Percentiles rank a stretch among this genome's conserved stretches.
These are phyloP conservation scores for Cryptomyrus ogoouensis DNA, from an alignment of 2,113 vertebrate species.

Conservation along the genomic window DNA sequence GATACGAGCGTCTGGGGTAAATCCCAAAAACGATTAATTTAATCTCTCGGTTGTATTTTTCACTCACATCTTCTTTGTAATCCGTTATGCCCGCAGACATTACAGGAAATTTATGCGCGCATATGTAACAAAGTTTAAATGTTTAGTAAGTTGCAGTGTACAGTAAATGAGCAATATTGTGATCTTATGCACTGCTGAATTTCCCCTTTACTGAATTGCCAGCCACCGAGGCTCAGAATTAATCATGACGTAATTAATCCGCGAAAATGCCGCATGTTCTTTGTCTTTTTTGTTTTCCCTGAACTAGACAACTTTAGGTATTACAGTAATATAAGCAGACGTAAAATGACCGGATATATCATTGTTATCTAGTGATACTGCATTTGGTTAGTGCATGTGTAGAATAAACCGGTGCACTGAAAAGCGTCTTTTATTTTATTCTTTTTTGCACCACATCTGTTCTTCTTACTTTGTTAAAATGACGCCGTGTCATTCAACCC, in stretches of 20 bases:
- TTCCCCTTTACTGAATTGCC: neutral
- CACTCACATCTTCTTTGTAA: neutral
- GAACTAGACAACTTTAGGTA: neutral
- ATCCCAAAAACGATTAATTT: neutral
- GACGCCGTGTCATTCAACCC: constrained; percentile 25
- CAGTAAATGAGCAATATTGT: neutral
- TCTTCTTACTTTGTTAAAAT: constrained; percentile 2
- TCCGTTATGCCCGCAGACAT: neutral
- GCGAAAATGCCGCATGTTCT: neutral
- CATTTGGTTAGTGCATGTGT: neutral
- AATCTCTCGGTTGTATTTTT: neutral
- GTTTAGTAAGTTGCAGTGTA: neutral
- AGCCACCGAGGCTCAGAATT: neutral
- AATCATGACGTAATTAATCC: constrained; percentile 8
- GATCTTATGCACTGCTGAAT: neutral
- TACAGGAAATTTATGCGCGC: neutral
- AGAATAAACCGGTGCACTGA: neutral
- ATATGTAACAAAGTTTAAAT: neutral
- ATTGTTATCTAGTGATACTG: neutral
- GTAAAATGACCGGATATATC: neutral
- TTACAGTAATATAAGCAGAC: neutral
- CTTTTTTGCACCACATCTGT: constrained; percentile 21
- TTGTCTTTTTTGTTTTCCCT: neutral
- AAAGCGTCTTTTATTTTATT: constrained; percentile 1
- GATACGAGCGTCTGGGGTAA: neutral